phyloP scores from a whole-genome alignment of 2,888 invertebrate species.

The Athrips mouffetella region DNA sequence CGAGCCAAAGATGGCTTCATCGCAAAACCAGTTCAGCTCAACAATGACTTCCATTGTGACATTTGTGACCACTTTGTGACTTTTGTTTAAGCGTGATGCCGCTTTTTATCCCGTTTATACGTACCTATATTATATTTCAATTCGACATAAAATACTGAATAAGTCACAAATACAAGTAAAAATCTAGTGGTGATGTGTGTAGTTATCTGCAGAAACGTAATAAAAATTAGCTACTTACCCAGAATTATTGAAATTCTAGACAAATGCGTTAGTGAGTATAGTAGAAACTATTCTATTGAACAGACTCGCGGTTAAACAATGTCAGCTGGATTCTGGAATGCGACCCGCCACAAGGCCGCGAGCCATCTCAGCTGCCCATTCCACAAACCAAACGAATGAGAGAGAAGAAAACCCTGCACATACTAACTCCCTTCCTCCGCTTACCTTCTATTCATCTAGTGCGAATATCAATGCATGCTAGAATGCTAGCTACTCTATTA shows the following conservation, averaged over 20 bases:
- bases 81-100: slow-evolving; percentile 10
- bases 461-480: too few species aligned
- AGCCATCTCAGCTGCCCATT: slow-evolving; percentile 28
- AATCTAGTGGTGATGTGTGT: too few species aligned
- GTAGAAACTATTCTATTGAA: slow-evolving; percentile 6
- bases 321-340: slow-evolving; percentile 71
- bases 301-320: slow-evolving; percentile 45
- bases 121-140: neutral
- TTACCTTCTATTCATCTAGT: neutral
- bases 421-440: neutral
- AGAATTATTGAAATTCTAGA: neutral
- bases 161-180: too few species aligned
- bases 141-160: too few species aligned
- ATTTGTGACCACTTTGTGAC: too few species aligned
- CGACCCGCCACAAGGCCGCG: slow-evolving; percentile 71
- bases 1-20: slow-evolving; percentile 49
- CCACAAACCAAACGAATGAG: neutral
- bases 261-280: neutral
- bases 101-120: neutral
- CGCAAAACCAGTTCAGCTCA: slow-evolving; percentile 49
- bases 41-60: slow-evolving; percentile 38
- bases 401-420: slow-evolving; percentile 6
- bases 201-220: too few species aligned
- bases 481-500: too few species aligned
- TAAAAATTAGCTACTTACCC: too few species aligned